phyloP scores from a whole-genome alignment of 2,888 invertebrate genomes.

The Euproctis similis region DNA sequence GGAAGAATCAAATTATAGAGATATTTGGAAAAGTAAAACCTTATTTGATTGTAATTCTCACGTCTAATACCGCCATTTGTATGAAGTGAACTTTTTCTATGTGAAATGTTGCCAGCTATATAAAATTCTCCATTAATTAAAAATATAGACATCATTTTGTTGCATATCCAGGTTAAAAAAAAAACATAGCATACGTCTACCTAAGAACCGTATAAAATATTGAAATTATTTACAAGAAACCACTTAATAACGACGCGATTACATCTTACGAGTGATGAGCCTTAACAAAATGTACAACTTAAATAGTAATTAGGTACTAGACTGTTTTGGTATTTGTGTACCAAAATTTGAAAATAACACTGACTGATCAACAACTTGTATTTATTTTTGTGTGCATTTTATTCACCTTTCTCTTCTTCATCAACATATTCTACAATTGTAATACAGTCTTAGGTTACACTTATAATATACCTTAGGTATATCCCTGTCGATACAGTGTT shows the following conservation, averaged over 20 bases:
- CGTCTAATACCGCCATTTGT: too few relatives aligned
- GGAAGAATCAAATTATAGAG: too few relatives aligned
- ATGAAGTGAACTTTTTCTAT: too few relatives aligned
- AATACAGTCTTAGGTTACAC: conserved; percentile 72
- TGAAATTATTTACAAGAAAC: conserved; percentile 37
- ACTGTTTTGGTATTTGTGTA: conserved; percentile 54
- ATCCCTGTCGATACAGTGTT: conserved; percentile 70
- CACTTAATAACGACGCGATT: conserved; percentile 22
- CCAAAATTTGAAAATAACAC: conserved; percentile 66
- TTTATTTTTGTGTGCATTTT: conserved; percentile 37
- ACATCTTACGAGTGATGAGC: conserved; percentile 31
- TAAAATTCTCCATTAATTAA: too few relatives aligned
- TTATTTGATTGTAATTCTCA: too few relatives aligned
- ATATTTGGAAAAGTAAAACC: too few relatives aligned
- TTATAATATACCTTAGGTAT: conserved; percentile 59
- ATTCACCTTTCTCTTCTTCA: too few relatives aligned
- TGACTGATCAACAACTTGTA: conserved; percentile 47
- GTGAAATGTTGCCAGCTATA: too few relatives aligned
- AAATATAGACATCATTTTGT: too few relatives aligned
- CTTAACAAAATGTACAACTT: conserved; percentile 45
- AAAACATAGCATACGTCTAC: too few relatives aligned
- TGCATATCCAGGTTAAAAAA: too few relatives aligned
- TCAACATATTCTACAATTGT: conserved; percentile 65
- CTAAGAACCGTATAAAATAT: conserved; percentile 30
- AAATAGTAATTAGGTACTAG: conserved; percentile 63